phyloP scores from a whole-genome alignment of 2,888 invertebrate genomes.

The Cecidostiba fungosa region DNA sequence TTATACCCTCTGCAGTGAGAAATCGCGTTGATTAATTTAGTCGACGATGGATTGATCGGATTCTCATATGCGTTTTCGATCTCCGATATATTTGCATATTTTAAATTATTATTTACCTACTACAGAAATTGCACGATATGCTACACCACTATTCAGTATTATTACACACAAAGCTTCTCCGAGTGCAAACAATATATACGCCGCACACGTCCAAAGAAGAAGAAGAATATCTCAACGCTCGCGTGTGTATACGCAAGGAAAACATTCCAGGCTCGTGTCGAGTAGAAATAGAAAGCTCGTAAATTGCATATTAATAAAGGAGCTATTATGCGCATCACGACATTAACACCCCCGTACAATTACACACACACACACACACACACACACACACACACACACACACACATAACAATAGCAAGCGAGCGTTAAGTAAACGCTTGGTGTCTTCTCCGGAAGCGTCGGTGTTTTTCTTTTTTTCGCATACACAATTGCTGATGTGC shows the following conservation, averaged over 20 bases:
- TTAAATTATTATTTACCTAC: too few species aligned
- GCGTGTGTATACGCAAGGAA: neutral
- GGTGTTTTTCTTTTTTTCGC: constrained; percentile 23
- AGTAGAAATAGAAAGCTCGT: constrained; percentile 6
- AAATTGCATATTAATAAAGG: constrained; percentile 36
- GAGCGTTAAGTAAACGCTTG: constrained; percentile 18
- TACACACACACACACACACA: constrained; percentile 40
- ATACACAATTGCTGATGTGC: constrained; percentile 1
- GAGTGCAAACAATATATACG: neutral
- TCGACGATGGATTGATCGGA: neutral
- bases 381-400: constrained; percentile 39
- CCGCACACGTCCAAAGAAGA: too few species aligned
- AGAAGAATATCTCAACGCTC: neutral
- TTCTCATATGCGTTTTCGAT: neutral
- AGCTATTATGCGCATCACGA: neutral
- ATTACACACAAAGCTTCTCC: neutral
- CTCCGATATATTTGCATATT: neutral
- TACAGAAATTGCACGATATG: too few species aligned
- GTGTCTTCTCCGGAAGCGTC: neutral
- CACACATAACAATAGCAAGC: constrained; percentile 23
- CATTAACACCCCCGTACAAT: constrained; percentile 38
- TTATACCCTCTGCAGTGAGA: too few species aligned
- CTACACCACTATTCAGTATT: too few species aligned
- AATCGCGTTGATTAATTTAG: neutral
- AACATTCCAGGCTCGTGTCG: neutral